Percentiles rank a stretch among this genome's conserved stretches.
phyloP scores from a whole-genome alignment of 1,140 invertebrate species.

The Heliconius hermathena region DNA sequence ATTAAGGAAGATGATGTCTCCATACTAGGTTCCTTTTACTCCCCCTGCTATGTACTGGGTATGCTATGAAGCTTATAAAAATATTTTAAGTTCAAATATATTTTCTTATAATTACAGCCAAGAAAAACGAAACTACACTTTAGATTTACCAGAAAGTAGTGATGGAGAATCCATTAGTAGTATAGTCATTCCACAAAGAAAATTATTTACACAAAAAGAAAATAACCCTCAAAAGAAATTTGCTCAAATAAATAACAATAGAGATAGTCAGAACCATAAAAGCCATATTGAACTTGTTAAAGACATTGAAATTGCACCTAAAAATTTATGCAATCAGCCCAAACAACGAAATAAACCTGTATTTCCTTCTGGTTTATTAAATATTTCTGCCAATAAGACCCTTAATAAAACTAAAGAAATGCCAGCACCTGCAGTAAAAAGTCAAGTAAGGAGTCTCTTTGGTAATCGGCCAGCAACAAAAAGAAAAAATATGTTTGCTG shows the following conservation, averaged over 20 bases:
- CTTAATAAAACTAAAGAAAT: conserved; percentile 60
- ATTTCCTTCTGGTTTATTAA: conserved; percentile 60
- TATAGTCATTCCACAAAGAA: conserved; percentile 66
- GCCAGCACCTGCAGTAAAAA: conserved; percentile 42
- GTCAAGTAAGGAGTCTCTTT: conserved; percentile 62
- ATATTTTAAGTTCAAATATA: neutral
- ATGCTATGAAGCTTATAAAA: too few species aligned
- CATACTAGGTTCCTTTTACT: too few species aligned
- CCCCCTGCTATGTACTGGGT: too few species aligned
- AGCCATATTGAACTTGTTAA: conserved; percentile 52
- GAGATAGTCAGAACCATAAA: conserved; percentile 53
- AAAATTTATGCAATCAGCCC: conserved; percentile 54
- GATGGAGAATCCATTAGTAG: conserved; percentile 71
- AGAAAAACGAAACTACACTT: conserved; percentile 59
- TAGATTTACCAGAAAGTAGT: conserved; percentile 70
- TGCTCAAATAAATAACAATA: conserved; percentile 49
- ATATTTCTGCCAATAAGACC: conserved; percentile 62
- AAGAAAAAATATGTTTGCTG: conserved; percentile 67
- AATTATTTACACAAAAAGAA: conserved; percentile 65
- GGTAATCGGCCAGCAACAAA: conserved; percentile 56
- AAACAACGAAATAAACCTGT: conserved; percentile 53
- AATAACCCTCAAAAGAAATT: conserved; percentile 53
- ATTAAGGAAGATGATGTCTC: too few species aligned
- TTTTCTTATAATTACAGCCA: conserved; percentile 58
- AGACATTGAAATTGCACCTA: conserved; percentile 52